Percentiles rank a stretch among this genome's conserved stretches.
Conservation (phyloP, 1,140 invertebrate species). For the Conus ventricosus region DNA sequence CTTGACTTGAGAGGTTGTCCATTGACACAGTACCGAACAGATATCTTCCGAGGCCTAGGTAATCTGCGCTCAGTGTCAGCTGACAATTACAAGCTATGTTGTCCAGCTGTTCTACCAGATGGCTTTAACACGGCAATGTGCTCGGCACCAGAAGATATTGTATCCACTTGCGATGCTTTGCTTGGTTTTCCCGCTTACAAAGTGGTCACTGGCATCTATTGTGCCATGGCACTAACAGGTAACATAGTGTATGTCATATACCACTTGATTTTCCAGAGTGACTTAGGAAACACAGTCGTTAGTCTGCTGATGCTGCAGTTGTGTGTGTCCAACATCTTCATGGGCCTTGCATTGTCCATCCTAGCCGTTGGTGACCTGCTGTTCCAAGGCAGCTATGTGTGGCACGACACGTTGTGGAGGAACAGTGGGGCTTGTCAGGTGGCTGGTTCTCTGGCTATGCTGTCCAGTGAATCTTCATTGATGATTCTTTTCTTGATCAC, state of each 20-base stretch:
- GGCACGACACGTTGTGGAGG: conserved; percentile 48
- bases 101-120: conserved; percentile 35
- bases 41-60: background rate
- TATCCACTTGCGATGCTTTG: conserved; percentile 49
- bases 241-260: conserved; percentile 44
- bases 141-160: conserved; percentile 30
- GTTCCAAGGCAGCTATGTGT: conserved; percentile 52
- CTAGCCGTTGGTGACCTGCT: conserved; percentile 52
- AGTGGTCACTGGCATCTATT: conserved; percentile 38
- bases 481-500: conserved; percentile 53
- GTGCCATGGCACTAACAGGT: conserved; percentile 40
- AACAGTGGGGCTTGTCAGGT: conserved; percentile 46
- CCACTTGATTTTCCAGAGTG: conserved; percentile 21
- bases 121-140: conserved; percentile 24
- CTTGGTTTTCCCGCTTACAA: conserved; percentile 18
- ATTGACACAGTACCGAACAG: background rate
- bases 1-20: background rate
- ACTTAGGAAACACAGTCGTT: background rate
- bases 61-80: conserved; percentile 28
- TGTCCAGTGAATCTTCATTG: conserved; percentile 55
- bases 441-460: conserved; percentile 51
- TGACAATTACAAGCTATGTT: conserved; percentile 41
- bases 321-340: conserved; percentile 57
- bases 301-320: conserved; percentile 50
- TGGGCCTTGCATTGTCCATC: conserved; percentile 59